Percentiles rank a stretch among this genome's conserved stretches.
Conservation (phyloP, 2,888 invertebrate genomes). For the Ariolimax columbianus region DNA sequence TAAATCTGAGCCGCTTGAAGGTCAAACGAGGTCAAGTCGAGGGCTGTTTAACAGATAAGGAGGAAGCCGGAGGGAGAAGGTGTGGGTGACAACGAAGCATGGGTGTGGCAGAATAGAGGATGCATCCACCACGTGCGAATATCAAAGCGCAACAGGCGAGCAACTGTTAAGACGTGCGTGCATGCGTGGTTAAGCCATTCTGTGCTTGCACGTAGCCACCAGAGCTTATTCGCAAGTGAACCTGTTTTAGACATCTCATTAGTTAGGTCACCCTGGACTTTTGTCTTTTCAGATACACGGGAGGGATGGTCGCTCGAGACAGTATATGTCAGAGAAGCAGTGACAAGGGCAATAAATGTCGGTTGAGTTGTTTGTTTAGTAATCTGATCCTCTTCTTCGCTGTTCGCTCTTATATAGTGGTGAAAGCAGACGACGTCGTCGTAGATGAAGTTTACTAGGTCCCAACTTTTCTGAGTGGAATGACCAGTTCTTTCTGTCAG, state of each 20-base stretch:
- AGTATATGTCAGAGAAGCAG: background rate
- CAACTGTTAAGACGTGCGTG: conserved; percentile 11
- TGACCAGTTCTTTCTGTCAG: too few species aligned
- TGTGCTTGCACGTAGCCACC: background rate
- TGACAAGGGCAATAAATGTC: background rate
- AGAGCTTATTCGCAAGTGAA: background rate
- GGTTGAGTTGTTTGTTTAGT: too few species aligned
- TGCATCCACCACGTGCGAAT: conserved; percentile 10
- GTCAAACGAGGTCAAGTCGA: conserved; percentile 19
- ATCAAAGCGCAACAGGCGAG: conserved; percentile 3
- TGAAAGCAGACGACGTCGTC: too few species aligned
- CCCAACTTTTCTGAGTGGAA: too few species aligned
- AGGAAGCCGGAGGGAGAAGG: background rate
- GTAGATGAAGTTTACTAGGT: too few species aligned
- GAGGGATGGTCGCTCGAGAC: background rate
- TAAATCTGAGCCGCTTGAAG: conserved; percentile 30
- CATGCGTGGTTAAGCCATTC: background rate
- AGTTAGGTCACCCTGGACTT: conserved; percentile 18
- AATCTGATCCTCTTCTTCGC: too few species aligned
- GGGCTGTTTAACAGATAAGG: conserved; percentile 37
- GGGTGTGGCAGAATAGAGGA: conserved; percentile 17
- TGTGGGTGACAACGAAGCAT: background rate
- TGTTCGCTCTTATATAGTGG: too few species aligned
- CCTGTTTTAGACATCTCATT: background rate
- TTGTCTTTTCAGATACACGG: background rate